Evolutionary conservation across 2,113 vertebrate species (phyloP).

Genomic region (Rynchops niger): DNA sequence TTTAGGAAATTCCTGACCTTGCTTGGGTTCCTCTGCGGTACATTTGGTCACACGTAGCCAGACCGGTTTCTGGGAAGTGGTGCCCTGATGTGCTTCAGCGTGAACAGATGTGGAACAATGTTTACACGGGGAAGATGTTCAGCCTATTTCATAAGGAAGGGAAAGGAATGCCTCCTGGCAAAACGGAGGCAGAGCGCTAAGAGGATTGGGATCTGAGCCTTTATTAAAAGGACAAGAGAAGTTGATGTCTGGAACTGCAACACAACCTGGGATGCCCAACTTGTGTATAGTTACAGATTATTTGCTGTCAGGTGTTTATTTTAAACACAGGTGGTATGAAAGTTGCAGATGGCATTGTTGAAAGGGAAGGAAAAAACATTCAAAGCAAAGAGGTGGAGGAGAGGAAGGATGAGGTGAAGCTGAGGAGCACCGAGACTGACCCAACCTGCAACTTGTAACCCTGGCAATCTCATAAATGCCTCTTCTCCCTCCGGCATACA

Average conservation of each 20-base stretch:
- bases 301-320: neutral
- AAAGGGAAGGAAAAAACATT: neutral
- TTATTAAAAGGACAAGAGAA: conserved; percentile 4
- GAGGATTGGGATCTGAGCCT: neutral
- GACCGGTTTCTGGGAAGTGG: conserved; percentile 8
- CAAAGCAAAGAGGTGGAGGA: neutral
- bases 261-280: neutral
- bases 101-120: conserved; percentile 45
- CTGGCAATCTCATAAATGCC: neutral
- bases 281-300: neutral
- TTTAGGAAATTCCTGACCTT: neutral
- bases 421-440: neutral
- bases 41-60: neutral
- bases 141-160: neutral
- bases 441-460: neutral
- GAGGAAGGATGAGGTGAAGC: neutral
- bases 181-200: neutral
- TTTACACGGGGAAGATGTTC: conserved; percentile 5
- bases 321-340: neutral
- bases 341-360: neutral
- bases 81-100: conserved; percentile 28
- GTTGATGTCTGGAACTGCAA: neutral
- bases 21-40: neutral
- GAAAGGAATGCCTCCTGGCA: conserved; percentile 36
- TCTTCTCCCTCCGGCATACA: neutral